phyloP scores from a whole-genome alignment of 2,797 vertebrate genomes.

The Bucorvus abyssinicus region DNA sequence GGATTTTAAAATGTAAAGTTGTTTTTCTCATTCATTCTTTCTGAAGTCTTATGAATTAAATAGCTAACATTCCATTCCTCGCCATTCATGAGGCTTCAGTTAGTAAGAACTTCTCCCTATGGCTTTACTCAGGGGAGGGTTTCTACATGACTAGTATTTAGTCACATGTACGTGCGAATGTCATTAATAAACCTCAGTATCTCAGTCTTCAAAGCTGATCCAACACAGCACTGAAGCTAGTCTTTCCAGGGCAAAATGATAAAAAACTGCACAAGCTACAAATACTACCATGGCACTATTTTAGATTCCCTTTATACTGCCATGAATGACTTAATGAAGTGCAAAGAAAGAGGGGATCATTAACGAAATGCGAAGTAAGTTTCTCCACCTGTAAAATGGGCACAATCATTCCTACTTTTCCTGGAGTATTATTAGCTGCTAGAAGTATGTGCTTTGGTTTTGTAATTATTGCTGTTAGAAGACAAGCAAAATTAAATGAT shows the following conservation, averaged over 20 bases:
- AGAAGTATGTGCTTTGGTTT: slow-evolving; percentile 41
- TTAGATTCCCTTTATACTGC: slow-evolving; percentile 20
- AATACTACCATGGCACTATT: neutral
- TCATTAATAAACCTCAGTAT: neutral
- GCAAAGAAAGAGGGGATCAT: slow-evolving; percentile 19
- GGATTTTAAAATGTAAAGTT: neutral
- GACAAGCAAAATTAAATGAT: slow-evolving; percentile 48
- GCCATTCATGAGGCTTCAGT: neutral
- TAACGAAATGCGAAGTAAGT: slow-evolving; percentile 39
- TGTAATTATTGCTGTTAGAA: slow-evolving; percentile 45
- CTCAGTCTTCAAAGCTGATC: neutral
- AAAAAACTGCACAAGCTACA: neutral
- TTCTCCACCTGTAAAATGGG: slow-evolving; percentile 48
- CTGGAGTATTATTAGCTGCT: slow-evolving; percentile 32
- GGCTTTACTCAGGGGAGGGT: neutral
- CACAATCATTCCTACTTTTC: slow-evolving; percentile 57
- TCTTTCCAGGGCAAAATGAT: neutral
- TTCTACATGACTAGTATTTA: neutral
- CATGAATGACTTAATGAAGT: slow-evolving; percentile 41
- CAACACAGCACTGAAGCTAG: neutral
- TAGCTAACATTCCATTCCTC: neutral
- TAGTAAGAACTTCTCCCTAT: neutral
- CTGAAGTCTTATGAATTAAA: neutral
- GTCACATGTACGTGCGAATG: neutral
- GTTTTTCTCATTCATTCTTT: neutral